A percentile compares a stretch with the other conserved stretches of the same genome.
These are phyloP conservation scores for Urocolius indicus DNA, from an alignment of 2,113 vertebrate species.

Conservation along the genomic window DNA sequence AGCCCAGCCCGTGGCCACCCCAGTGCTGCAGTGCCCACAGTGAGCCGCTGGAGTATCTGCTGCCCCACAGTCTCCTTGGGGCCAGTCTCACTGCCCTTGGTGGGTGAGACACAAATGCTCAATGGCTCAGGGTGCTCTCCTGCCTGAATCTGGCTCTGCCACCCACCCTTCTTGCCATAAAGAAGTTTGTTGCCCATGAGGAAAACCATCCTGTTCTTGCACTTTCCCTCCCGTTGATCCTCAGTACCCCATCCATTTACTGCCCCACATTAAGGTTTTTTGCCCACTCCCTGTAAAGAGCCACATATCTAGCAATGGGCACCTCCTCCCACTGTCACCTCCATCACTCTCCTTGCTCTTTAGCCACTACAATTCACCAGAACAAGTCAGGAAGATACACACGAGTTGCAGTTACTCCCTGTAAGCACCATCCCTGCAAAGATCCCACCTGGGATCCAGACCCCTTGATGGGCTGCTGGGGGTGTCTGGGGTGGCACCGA, in stretches of 20 bases:
- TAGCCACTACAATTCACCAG: background rate
- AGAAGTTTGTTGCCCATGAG: background rate
- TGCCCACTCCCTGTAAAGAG: background rate
- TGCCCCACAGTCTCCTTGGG: background rate
- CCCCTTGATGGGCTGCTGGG: accelerated
- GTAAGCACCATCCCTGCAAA: background rate
- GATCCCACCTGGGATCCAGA: background rate
- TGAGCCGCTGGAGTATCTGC: background rate
- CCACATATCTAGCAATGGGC: accelerated
- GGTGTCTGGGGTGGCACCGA: background rate
- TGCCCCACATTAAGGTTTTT: background rate
- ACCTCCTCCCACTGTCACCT: background rate
- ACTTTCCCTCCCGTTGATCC: background rate
- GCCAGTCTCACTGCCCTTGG: background rate
- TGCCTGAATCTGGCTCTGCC: accelerated
- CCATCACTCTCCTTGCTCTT: background rate
- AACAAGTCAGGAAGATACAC: background rate
- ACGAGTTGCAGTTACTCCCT: background rate
- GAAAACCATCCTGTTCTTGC: background rate
- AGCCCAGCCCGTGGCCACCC: background rate
- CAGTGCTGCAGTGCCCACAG: accelerated
- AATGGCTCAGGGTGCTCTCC: background rate
- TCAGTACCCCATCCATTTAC: background rate
- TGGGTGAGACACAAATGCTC: background rate
- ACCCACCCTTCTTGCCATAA: background rate